Evolutionary conservation across 1,140 invertebrate genomes (phyloP).

Genomic region (Lutraria rhynchaena): DNA sequence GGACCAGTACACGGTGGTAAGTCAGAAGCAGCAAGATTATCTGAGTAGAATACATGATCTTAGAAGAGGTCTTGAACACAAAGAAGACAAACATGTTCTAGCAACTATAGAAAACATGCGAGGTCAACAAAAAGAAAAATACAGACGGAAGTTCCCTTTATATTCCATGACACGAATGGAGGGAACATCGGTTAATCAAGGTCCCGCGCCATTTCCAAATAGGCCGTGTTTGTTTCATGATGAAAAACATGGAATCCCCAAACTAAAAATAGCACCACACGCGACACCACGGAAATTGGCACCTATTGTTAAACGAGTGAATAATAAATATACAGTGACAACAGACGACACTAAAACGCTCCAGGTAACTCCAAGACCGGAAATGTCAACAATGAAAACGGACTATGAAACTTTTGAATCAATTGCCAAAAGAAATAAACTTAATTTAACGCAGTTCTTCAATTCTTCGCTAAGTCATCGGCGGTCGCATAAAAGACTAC

Average conservation of each 20-base stretch:
- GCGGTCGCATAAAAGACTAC: slow-evolving; percentile 14
- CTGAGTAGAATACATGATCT: slow-evolving; percentile 59
- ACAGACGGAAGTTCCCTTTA: slow-evolving; percentile 36
- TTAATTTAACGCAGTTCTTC: slow-evolving; percentile 50
- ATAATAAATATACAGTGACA: not conserved
- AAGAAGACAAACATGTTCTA: slow-evolving; percentile 59
- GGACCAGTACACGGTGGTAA: slow-evolving; percentile 62
- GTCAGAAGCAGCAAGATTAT: slow-evolving; percentile 64
- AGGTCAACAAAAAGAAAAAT: slow-evolving; percentile 3
- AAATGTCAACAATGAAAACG: slow-evolving; percentile 64
- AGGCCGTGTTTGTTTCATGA: slow-evolving; percentile 52
- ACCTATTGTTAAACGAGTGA: slow-evolving; percentile 31
- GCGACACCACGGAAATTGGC: slow-evolving; percentile 47
- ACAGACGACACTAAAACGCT: slow-evolving; percentile 5
- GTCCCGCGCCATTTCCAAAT: slow-evolving; percentile 58
- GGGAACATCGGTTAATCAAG: slow-evolving; percentile 24
- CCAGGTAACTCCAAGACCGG: slow-evolving; percentile 24
- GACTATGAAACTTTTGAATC: slow-evolving; percentile 67
- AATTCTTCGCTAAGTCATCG: slow-evolving; percentile 17
- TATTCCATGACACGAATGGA: slow-evolving; percentile 37
- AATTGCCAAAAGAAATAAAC: slow-evolving; percentile 64
- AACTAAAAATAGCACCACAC: slow-evolving; percentile 48
- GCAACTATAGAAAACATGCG: slow-evolving; percentile 63
- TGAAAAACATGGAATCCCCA: slow-evolving; percentile 26
- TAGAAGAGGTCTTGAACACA: slow-evolving; percentile 50